Evolutionary conservation across 2,888 invertebrate species (phyloP).

Genomic region (Drosophila siamana): DNA sequence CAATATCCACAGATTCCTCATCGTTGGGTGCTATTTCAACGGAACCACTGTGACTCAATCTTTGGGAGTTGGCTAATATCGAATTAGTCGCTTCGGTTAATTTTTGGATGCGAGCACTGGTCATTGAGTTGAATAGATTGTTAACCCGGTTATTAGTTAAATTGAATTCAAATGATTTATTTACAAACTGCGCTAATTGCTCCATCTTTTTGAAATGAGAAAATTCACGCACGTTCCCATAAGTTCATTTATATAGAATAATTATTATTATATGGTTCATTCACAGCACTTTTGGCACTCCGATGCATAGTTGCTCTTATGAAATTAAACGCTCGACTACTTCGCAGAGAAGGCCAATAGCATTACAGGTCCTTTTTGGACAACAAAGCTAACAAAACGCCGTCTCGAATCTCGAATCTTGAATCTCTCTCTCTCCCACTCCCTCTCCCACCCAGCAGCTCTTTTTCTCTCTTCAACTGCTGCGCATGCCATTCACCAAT

Average conservation of each 20-base stretch:
- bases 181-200: conserved; percentile 95
- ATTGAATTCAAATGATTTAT: conserved; percentile 92
- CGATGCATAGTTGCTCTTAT: conserved; percentile 69
- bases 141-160: conserved; percentile 84
- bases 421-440: background rate
- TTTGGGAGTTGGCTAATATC: conserved; percentile 49
- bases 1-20: conserved; percentile 86
- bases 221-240: conserved; percentile 16
- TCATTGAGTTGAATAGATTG: conserved; percentile 82
- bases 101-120: conserved; percentile 71
- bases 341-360: conserved; percentile 58
- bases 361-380: conserved; percentile 60
- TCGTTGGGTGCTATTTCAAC: conserved; percentile 72
- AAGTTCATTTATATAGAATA: conserved; percentile 13
- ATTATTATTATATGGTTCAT: conserved; percentile 27
- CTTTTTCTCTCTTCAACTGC: conserved; percentile 27
- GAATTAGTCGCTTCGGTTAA: conserved; percentile 60
- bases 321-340: conserved; percentile 69
- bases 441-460: conserved; percentile 18
- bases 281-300: conserved; percentile 52
- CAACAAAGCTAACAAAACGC: conserved; percentile 39
- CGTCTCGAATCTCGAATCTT: conserved; percentile 7
- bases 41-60: conserved; percentile 46
- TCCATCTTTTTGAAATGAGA: conserved; percentile 87
- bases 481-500: conserved; percentile 50